Conservation (phyloP, 92 coral and sea anemone species). For the Epizoanthus scotinus region DNA sequence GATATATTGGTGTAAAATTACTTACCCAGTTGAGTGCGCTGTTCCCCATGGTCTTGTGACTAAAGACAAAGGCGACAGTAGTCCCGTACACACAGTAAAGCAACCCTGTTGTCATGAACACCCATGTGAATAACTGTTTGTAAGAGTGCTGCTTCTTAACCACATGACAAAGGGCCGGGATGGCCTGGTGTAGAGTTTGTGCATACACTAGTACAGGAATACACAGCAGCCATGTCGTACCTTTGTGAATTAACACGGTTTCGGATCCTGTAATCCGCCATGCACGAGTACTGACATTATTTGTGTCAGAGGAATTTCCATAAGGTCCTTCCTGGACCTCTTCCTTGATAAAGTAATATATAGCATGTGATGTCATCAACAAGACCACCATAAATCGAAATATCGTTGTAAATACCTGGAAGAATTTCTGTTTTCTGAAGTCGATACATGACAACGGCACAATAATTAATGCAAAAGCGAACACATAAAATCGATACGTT, state of each 20-base stretch:
- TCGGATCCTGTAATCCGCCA: not conserved
- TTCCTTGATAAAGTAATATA: constrained; percentile 29
- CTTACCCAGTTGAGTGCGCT: constrained; percentile 43
- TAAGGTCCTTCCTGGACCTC: not conserved
- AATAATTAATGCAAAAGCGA: constrained; percentile 23
- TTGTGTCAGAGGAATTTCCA: not conserved
- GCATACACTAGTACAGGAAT: constrained; percentile 36
- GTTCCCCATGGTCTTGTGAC: constrained; percentile 26
- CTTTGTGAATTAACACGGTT: constrained; percentile 13
- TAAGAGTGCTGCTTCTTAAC: constrained; percentile 38
- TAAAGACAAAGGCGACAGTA: constrained; percentile 36
- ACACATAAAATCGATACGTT: constrained; percentile 23
- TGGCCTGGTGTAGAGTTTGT: constrained; percentile 41
- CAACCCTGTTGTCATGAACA: constrained; percentile 5
- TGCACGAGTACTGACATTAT: not conserved
- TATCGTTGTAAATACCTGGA: constrained; percentile 24
- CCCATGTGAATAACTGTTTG: constrained; percentile 38
- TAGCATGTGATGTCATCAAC: constrained; percentile 35
- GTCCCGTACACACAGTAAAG: constrained; percentile 35
- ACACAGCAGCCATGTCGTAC: constrained; percentile 24
- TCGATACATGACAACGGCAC: constrained; percentile 34
- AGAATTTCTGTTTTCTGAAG: constrained; percentile 29
- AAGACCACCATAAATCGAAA: constrained; percentile 26
- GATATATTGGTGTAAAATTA: not conserved
- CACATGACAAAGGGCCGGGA: constrained; percentile 43